Conservation (phyloP, 2,888 invertebrate genomes). For the Drosophila picticornis region DNA sequence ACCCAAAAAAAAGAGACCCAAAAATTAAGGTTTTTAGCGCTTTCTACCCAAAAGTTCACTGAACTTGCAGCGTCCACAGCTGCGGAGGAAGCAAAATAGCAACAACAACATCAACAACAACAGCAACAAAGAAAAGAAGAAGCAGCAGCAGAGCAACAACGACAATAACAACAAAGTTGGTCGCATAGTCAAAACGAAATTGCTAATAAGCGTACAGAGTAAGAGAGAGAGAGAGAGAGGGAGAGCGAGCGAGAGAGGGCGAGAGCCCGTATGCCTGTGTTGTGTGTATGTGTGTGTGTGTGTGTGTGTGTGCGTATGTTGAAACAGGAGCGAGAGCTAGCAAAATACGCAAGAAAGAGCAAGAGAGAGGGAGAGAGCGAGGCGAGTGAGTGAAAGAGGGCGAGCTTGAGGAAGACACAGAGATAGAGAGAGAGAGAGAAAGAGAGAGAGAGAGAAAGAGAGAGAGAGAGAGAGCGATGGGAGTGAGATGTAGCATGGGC, state of each 20-base stretch:
- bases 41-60: slow-evolving; percentile 72
- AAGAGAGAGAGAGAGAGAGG: background rate
- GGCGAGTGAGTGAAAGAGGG: background rate
- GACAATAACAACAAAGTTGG: slow-evolving; percentile 36
- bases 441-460: background rate
- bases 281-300: slow-evolving; percentile 13
- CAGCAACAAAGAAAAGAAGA: slow-evolving; percentile 23
- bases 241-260: slow-evolving; percentile 7
- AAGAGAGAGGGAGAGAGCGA: slow-evolving; percentile 7
- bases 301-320: slow-evolving; percentile 31
- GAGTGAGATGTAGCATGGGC: slow-evolving; percentile 4
- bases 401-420: slow-evolving; percentile 8
- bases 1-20: slow-evolving; percentile 37
- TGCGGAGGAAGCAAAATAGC: slow-evolving; percentile 57
- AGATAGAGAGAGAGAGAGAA: slow-evolving; percentile 13
- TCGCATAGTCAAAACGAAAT: slow-evolving; percentile 65
- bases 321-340: slow-evolving; percentile 32
- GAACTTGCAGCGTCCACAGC: slow-evolving; percentile 72
- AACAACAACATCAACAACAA: slow-evolving; percentile 43
- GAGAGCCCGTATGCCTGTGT: slow-evolving; percentile 29
- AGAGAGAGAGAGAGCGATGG: slow-evolving; percentile 14
- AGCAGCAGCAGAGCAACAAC: slow-evolving; percentile 34
- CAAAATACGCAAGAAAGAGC: slow-evolving; percentile 4
- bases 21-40: slow-evolving; percentile 59
- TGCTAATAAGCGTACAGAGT: slow-evolving; percentile 61